Evolutionary conservation across 2,888 invertebrate species (phyloP), one percentile per base, ranked within the genome.

Genomic region (Sylvicola cinctus): DNA sequence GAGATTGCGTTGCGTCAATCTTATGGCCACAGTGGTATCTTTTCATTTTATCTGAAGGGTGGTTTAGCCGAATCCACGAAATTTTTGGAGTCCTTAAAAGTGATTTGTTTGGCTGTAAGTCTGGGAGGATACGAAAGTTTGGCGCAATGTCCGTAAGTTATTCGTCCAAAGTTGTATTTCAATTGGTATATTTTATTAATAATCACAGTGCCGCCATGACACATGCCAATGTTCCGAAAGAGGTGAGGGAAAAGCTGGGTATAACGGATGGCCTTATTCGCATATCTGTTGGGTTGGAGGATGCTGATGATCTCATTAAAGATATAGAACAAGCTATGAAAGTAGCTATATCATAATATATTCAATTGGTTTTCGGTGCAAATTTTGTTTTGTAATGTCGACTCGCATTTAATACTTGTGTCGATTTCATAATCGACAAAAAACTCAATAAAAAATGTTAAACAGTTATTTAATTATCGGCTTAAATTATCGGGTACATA

Each of bases 231-330:
- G 74, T 90, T 27, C 77, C 84, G 2, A 66, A 63, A 36, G 69
- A 71, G 17, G 70, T 74, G 38, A 60, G 81, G 42, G 58, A 50
- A 12, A 55, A 61, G 42, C 62, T 84, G 8, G 78, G 79, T 14
- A 85, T 91, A 40, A 73, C 73, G 0, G 75, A 85, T 48, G 70
- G 74, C 32, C 61, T 90, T 26, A 66, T 91, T 35, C 64, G 90
- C 41, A 54, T 90, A 16, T 85, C 84, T 0, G 74, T 88, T 33
- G 90, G 90, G 8, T 54, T 88, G 29, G 90, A 91, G 61, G 74
- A 78, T 42, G 61, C 66, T 3, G 68, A 72, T 34, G 90, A 91
- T 58, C 61, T 91, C 31, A 63, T 87, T 32, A 60, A 62, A 8
- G 90, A 91, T 57, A 58, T 91, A 31, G 68, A 76, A 40, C 72